A percentile compares a stretch with the other conserved stretches of the same genome.
phyloP scores from a whole-genome alignment of 2,888 invertebrate genomes.

The Antheraea assamensis region DNA sequence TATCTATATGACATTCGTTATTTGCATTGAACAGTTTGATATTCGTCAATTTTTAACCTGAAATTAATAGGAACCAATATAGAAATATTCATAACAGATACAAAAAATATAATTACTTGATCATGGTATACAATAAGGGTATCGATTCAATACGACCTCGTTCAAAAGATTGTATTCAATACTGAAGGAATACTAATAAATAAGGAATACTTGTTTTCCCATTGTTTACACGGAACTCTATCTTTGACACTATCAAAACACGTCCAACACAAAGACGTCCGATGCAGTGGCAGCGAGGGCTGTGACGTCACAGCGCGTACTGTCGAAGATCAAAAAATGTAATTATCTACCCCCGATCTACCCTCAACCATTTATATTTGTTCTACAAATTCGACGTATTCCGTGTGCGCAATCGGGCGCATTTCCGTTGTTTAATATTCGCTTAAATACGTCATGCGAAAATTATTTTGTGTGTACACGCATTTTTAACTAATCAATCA shows the following conservation, averaged over 20 bases:
- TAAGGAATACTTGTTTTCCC: conserved; percentile 13
- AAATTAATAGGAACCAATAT: not conserved
- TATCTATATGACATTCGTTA: too few species aligned
- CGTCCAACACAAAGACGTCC: conserved; percentile 53
- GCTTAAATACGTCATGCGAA: not conserved
- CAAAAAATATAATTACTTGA: not conserved
- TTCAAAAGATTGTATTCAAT: not conserved
- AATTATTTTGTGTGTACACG: not conserved
- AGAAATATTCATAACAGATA: not conserved
- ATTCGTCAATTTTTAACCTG: too few species aligned
- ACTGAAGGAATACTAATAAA: not conserved
- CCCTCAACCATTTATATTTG: conserved; percentile 81
- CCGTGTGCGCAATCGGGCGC: conserved; percentile 66
- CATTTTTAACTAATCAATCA: not conserved
- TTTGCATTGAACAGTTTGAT: too few species aligned
- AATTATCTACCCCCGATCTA: conserved; percentile 82
- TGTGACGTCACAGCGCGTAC: conserved; percentile 69
- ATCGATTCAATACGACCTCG: not conserved
- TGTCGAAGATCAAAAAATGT: conserved; percentile 80
- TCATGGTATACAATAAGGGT: not conserved
- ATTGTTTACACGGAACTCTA: conserved; percentile 53
- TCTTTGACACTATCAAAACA: conserved; percentile 76
- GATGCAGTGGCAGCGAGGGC: conserved; percentile 33
- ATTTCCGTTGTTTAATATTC: conserved; percentile 44
- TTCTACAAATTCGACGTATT: conserved; percentile 81